A percentile compares a stretch with the other conserved stretches of the same genome.
Evolutionary conservation across 1,140 invertebrate genomes (phyloP).

Genomic region (Drosophila pachea): DNA sequence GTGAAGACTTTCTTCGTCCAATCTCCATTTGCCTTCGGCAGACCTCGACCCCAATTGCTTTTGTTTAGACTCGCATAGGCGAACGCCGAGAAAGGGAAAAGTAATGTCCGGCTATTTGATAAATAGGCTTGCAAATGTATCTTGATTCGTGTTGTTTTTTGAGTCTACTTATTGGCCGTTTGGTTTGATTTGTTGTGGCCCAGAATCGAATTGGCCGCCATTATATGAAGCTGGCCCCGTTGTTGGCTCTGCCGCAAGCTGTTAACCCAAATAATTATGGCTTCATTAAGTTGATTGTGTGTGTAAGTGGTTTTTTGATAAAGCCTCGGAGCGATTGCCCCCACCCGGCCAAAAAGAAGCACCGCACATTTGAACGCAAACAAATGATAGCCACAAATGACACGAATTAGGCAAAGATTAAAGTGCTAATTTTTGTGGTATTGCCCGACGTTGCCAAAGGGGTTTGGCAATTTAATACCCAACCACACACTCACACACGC

Average conservation of each 20-base stretch:
- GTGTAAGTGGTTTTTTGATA: conserved; percentile 76
- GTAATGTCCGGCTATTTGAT: conserved; percentile 65
- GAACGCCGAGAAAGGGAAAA: conserved; percentile 4
- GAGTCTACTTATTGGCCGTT: conserved; percentile 56
- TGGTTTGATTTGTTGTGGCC: conserved; percentile 66
- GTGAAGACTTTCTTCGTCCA: neutral
- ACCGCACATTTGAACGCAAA: conserved; percentile 48
- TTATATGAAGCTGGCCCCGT: conserved; percentile 38
- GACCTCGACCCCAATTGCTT: neutral
- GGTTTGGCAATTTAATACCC: conserved; percentile 39
- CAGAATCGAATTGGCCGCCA: conserved; percentile 57
- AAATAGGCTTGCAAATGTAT: conserved; percentile 72
- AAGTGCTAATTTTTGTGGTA: conserved; percentile 55
- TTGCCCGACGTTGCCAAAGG: conserved; percentile 50
- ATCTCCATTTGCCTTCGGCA: neutral
- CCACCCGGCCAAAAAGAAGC: conserved; percentile 50
- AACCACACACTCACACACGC: conserved; percentile 4
- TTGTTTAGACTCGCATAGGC: neutral
- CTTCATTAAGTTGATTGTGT: conserved; percentile 77
- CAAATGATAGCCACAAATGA: conserved; percentile 61
- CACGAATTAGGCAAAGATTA: conserved; percentile 71
- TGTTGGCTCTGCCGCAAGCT: conserved; percentile 55
- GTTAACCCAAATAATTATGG: conserved; percentile 78
- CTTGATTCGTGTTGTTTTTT: conserved; percentile 37
- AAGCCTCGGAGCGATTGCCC: conserved; percentile 68